Base-by-base conservation (phyloP, 2,888 invertebrate genomes). In the Xylota sylvarum region DNA sequence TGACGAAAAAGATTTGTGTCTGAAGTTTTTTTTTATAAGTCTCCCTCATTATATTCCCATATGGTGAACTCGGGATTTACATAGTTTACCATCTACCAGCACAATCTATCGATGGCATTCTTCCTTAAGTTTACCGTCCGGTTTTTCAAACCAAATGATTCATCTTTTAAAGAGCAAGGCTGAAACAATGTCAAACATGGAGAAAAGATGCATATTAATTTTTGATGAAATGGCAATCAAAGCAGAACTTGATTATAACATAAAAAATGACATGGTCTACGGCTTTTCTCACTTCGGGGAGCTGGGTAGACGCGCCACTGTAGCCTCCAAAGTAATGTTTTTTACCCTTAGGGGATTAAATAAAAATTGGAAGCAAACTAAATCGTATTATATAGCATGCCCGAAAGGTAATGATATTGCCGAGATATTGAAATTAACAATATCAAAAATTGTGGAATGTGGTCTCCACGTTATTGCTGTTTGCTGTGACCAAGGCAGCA, bases 171-270 rank as follows among this genome's bases (percentile, higher is more conserved):
- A 48, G 14, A 48, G 48, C 14, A 48, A 48, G 19, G 48, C 19
- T 5, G 48, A 48, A 48, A 48, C 48, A n/a, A 64, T 64, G 64
- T 30, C 64, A 64, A 48, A 32, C 14, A 32, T 64, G n/a, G 14
- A 58, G 17, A 70, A 32, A 48, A 70, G 12, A 23, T 58, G 70
- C 30, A 40, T 69, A 43, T 32, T 69, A 23, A 12, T 69, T 30
- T 56, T 56, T 43, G 69, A 56, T 69, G 69, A 69, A 50, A 69
- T 69, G 69, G 55, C 56, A 30, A 69, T 69, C 23, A 56, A 56
- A 30, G 12, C 30, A 0, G 46, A 70, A 35, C 32, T 70, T 37
- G 56, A 70, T 7, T 46, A 70, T 6, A 70, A 58, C 9, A 70
- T 30, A 9, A 70, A 58, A 23, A 23, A 30, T 12, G 56, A 70